Percentiles rank a stretch among this genome's conserved stretches.
Conservation (phyloP, 1,140 invertebrate species). For the Leucophenga varia region DNA sequence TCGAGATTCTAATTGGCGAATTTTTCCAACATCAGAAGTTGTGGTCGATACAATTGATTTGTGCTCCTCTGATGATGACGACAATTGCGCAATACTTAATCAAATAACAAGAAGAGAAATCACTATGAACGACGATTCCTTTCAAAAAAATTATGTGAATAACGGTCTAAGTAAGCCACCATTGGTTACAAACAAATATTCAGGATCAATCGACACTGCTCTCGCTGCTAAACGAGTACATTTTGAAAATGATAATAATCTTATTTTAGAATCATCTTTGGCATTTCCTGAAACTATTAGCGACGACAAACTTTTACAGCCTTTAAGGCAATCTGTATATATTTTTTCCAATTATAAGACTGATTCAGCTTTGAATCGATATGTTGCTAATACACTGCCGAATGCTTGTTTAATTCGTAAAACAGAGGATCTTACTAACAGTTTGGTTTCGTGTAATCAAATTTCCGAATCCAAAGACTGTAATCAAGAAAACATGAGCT, state of each 20-base stretch:
- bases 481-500: constrained; percentile 46
- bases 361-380: constrained; percentile 34
- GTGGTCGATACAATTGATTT: constrained; percentile 59
- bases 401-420: background rate
- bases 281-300: constrained; percentile 4
- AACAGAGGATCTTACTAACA: background rate
- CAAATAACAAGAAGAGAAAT: background rate
- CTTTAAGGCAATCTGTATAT: constrained; percentile 46
- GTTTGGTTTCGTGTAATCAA: constrained; percentile 8
- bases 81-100: no score
- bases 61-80: constrained; percentile 62
- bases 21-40: constrained; percentile 45
- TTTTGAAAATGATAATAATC: background rate
- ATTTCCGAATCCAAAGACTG: constrained; percentile 24
- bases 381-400: constrained; percentile 19
- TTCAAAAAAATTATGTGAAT: background rate
- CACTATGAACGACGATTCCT: background rate
- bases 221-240: constrained; percentile 8
- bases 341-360: constrained; percentile 53
- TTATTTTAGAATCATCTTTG: background rate
- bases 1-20: constrained; percentile 46
- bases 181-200: constrained; percentile 11
- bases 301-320: constrained; percentile 31
- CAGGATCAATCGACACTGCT: constrained; percentile 20
- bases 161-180: constrained; percentile 3